Conservation (phyloP, 2,113 vertebrate species). For the Otolemur garnettii region DNA sequence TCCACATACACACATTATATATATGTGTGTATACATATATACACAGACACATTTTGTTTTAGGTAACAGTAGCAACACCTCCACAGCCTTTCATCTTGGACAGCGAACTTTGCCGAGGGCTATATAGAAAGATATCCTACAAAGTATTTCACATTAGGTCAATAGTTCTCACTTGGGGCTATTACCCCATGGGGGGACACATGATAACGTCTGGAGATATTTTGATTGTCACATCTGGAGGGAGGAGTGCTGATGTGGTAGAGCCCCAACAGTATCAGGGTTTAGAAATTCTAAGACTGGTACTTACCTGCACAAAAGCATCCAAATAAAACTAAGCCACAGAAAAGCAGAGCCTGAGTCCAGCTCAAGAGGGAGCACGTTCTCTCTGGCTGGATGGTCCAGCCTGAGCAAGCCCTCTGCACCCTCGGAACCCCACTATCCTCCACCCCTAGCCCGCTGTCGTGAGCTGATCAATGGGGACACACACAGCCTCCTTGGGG, state of each 20-base stretch:
- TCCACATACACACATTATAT: background rate
- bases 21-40: background rate
- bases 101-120: background rate
- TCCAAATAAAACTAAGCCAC: background rate
- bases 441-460: background rate
- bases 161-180: background rate
- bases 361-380: background rate
- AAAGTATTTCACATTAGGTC: background rate
- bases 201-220: background rate
- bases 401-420: background rate
- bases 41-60: background rate
- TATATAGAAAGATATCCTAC: background rate
- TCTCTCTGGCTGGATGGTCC: background rate
- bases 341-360: background rate
- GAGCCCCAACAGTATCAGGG: background rate
- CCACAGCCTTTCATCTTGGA: background rate
- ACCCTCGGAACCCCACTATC: background rate
- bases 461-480: background rate
- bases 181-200: background rate
- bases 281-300: background rate
- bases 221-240: background rate
- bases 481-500: background rate
- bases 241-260: background rate
- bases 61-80: background rate
- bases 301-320: background rate